Evolutionary conservation across 2,888 invertebrate species (phyloP), one percentile per base, ranked within the genome.

Genomic region (Heteropelma amictum): DNA sequence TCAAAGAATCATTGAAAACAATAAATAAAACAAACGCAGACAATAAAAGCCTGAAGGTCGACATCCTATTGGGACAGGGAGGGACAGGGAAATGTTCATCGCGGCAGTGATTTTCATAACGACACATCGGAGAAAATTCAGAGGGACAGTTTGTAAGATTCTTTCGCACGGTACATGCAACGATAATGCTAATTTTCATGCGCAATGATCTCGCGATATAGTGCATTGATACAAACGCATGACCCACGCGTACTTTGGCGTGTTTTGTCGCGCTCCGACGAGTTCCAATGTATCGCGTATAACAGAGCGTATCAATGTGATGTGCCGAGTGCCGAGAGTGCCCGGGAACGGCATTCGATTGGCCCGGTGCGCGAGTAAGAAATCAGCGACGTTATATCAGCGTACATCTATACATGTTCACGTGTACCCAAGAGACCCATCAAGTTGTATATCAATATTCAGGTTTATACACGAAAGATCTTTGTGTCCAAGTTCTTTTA

Each of bases 371-470:
- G 69, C 49, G 58, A 60, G 60, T 49, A 33, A 26, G 23, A 23
- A 14, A 58, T 69, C 23, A 61, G 58, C 60, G 77, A 80, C 77
- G 81, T 81, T 81, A 81, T 84, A 85, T 84, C 80, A 82, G 85
- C 83, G 45, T 85, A 83, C 72, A 79, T 82, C 78, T 82, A n/a
- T n/a, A 79, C 82, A 79, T 85, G 84, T 85, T 84, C 83, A 83
- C n/a, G n/a, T 85, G 84, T 87, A 88, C 82, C 80, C 84, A 23
- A 86, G 85, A 84, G n/a, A n/a, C 82, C 85, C 83, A 86, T 85
- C 84, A 84, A 86, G 86, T 86, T 88, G 83, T 87, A 87, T 86
- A 84, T 86, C 83, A 86, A 85, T 82, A 86, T 85, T 83, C 86
- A 86, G 83, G 82, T 88, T 88, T 88, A 84, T 87, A 87, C 84